phyloP scores from a whole-genome alignment of 1,140 invertebrate genomes.

The Branchinecta lynchi region DNA sequence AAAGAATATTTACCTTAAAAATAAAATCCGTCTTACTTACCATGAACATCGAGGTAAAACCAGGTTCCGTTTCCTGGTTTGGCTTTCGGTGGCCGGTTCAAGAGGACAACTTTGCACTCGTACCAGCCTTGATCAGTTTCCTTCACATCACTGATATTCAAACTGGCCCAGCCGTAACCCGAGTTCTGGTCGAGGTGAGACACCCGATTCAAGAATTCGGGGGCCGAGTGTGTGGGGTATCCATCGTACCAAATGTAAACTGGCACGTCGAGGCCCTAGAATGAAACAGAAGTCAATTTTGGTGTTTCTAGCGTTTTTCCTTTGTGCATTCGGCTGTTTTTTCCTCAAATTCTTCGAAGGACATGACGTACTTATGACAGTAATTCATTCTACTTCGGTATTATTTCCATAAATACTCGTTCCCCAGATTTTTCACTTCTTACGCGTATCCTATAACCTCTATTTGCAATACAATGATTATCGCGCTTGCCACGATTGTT shows the following conservation, averaged over 20 bases:
- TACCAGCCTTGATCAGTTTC: constrained; percentile 93
- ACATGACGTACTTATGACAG: too few relatives aligned
- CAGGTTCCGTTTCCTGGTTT: constrained; percentile 73
- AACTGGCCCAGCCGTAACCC: constrained; percentile 70
- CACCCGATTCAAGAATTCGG: constrained; percentile 77
- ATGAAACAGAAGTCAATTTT: background rate
- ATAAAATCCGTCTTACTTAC: constrained; percentile 32
- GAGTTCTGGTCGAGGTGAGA: constrained; percentile 60
- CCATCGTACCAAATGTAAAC: constrained; percentile 96
- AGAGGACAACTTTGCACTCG: constrained; percentile 88
- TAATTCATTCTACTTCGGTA: too few relatives aligned
- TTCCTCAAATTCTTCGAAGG: too few relatives aligned
- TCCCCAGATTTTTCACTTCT: too few relatives aligned
- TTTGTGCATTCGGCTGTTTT: too few relatives aligned
- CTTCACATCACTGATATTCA: constrained; percentile 80
- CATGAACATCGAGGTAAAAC: constrained; percentile 90
- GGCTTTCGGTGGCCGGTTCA: constrained; percentile 75
- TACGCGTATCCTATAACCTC: too few relatives aligned
- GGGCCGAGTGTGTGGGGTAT: constrained; percentile 81
- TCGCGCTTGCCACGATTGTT: too few relatives aligned
- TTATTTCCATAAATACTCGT: too few relatives aligned
- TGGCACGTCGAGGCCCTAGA: constrained; percentile 73
- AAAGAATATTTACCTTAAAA: constrained; percentile 13
- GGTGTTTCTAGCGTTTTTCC: too few relatives aligned
- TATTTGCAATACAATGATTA: too few relatives aligned